Base-by-base conservation (phyloP, 2,888 invertebrate genomes). In the Psylliodes chrysocephalus region DNA sequence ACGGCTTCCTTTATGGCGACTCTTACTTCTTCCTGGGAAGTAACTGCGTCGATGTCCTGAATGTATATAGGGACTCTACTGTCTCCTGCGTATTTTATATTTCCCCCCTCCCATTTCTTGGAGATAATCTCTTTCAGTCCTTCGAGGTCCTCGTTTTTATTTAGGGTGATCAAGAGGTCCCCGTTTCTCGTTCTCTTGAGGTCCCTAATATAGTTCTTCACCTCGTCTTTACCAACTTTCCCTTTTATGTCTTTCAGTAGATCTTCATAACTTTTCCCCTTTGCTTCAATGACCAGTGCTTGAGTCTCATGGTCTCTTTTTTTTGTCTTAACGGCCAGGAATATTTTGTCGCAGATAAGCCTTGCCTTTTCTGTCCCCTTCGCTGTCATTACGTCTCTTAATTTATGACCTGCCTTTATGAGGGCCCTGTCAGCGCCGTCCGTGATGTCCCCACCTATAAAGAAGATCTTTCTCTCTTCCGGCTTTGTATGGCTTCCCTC, bases 131-230 rank as follows among this genome's bases (percentile, higher is more conserved):
- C 14, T n/a, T 35, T 35, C 2, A 53, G n/a, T n/a, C 10, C 40
- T 12, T 5, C 8, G 6, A 6, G 22, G 7, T 19, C 40, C 40
- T 22, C 18, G 4, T 14, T 38, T 53, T 19, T 53, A 38, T 12
- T n/a, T 3, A n/a, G n/a, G 3, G 28, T 40, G 4, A 53, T 18
- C 12, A 53, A 25, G 14, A 28, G 38, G 10, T 18, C 40, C n/a
- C 47, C 49, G n/a, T 59, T 40, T 25, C 12, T 59, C 8, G 59
- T 59, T 3, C 19, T 59, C 10, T 38, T 2, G 2, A 47, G 19
- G 8, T 19, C 38, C 19, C 49, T 59, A 4, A 59, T 59, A 6
- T 6, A 5, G 2, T 33, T 8, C 2, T 2, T 33, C 8, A n/a
- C 33, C 6, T 3, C 6, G 5, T 33, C n/a, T n/a, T n/a, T 33